Conservation (phyloP, 2,888 invertebrate genomes). For the Sepioteuthis lessoniana region DNA sequence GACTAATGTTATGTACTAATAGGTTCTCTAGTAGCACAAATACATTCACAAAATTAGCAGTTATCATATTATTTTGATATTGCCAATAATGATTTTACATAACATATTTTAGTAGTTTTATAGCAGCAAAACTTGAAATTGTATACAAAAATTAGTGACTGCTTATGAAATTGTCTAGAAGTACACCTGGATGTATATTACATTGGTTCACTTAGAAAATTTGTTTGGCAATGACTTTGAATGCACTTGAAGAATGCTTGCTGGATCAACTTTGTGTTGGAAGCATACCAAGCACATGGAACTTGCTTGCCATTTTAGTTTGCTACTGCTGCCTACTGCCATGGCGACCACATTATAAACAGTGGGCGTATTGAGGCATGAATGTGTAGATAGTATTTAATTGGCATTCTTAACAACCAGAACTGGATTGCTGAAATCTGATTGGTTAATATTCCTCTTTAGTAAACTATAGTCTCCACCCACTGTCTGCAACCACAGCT, state of each 20-base stretch:
- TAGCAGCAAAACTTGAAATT: not conserved
- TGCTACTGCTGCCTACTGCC: not conserved
- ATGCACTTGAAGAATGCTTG: not conserved
- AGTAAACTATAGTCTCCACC: not conserved
- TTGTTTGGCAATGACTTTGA: not conserved
- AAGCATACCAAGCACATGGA: slow-evolving; percentile 33
- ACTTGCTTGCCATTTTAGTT: not conserved
- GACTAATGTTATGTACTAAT: no score
- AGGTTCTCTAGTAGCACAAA: no score
- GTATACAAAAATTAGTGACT: not conserved
- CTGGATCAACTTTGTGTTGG: not conserved
- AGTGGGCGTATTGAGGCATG: not conserved
- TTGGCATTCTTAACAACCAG: slow-evolving; percentile 1
- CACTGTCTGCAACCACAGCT: slow-evolving; percentile 33
- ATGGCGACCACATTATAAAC: not conserved
- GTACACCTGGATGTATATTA: not conserved
- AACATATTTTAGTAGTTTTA: no score
- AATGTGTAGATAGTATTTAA: not conserved
- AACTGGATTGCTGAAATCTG: not conserved
- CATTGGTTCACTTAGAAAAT: not conserved
- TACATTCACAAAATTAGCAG: no score
- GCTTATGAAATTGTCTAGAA: not conserved
- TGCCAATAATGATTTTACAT: no score
- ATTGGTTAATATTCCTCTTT: not conserved
- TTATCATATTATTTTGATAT: no score